Conservation (phyloP, 2,113 vertebrate genomes). For the Rhinoderma darwinii region DNA sequence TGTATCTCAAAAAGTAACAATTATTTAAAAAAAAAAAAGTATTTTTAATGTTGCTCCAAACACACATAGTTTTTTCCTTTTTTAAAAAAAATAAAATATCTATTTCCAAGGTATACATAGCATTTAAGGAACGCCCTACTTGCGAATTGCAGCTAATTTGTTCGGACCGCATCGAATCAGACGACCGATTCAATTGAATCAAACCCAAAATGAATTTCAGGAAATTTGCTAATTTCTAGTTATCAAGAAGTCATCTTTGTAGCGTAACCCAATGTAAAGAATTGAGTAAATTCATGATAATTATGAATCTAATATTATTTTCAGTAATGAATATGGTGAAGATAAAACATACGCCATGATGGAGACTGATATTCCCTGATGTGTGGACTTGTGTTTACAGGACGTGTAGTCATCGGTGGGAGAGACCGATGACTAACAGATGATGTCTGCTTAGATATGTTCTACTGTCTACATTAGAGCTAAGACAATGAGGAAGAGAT, state of each 20-base stretch:
- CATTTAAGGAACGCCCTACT: no score
- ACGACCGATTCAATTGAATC: no score
- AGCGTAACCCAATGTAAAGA: not conserved
- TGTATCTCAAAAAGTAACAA: no score
- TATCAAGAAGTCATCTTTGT: not conserved
- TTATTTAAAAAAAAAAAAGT: no score
- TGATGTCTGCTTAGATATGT: constrained; percentile 18
- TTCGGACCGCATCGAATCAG: no score
- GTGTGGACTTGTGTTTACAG: not conserved
- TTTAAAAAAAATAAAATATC: no score
- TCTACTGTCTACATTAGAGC: not conserved
- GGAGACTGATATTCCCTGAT: not conserved
- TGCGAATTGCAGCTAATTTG: no score
- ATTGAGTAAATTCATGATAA: not conserved
- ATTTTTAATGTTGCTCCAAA: no score
- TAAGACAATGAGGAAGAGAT: constrained; percentile 22
- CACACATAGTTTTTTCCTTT: no score
- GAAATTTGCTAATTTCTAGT: no score
- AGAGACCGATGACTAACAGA: not conserved
- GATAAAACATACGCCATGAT: not conserved
- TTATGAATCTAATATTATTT: not conserved
- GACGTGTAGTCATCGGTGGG: not conserved
- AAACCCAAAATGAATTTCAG: no score
- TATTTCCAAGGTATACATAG: no score
- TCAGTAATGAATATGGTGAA: not conserved